Evolutionary conservation across 2,797 vertebrate species (phyloP), one percentile per base, ranked within the genome.

Genomic region (Pithecia hirsuta): DNA sequence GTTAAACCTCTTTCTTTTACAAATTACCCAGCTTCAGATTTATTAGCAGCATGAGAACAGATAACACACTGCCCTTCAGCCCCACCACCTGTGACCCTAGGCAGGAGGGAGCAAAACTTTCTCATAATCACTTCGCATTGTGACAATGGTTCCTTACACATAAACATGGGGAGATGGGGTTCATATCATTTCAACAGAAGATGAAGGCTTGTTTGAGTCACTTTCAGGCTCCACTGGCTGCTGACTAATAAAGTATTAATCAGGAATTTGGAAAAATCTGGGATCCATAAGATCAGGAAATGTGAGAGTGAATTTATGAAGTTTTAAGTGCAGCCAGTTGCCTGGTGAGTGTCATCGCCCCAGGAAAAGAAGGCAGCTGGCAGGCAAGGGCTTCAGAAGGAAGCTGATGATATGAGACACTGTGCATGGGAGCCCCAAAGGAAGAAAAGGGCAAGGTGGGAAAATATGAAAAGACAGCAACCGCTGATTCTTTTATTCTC

Each of bases 341-440:
- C 41, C 30, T 24, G 9, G 26, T 36, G 14, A 12, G 13, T 52
- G 15, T 82, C 2, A 30, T 20, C 4, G 7, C 11, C 10, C 0
- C 0, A 1, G 3, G 15, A 28, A 22, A 79, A 36, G 5, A 12
- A n/a, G 3, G 20, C 6, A 9, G 48, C 7, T 12, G 13, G 3
- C 24, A 22, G 83, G 20, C 0, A 2, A 59, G 55, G n/a, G 11
- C 13, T 93, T 33, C 55, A 78, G 70, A 55, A 82, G 70, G 0
- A 1, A 44, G 36, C 48, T 5, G 12, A 30, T 33, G 22, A 48
- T 12, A 3, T 14, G 39, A 28, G 19, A 2, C 4, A 1, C 48
- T 1, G 3, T 10, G 24, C 10, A 1, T 0, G 1, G 4, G 20
- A 30, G 17, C 2, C 20, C 11, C 13, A 1, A 14, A 20, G 30